A percentile compares a stretch with the other conserved stretches of the same genome.
Evolutionary conservation across 2,888 invertebrate genomes (phyloP).

Genomic region (Sympetrum striolatum): DNA sequence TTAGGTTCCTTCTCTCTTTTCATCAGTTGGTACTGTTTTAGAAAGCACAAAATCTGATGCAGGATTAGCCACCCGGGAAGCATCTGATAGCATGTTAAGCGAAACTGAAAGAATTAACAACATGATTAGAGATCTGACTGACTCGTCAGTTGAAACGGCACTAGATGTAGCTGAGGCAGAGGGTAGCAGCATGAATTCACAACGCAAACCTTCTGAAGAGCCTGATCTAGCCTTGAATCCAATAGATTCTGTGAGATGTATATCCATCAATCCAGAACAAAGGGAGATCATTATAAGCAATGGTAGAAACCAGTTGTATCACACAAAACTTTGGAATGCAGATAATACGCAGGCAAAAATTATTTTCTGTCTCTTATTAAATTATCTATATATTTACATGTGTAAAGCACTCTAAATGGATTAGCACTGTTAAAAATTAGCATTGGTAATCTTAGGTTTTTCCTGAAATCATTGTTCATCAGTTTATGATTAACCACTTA

Average conservation of each 20-base stretch:
- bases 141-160: not conserved
- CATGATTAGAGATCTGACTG: not conserved
- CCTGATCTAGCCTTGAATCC: not conserved
- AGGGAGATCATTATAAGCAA: conserved; percentile 72
- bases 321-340: conserved; percentile 60
- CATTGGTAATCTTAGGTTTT: no score
- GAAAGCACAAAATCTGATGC: not conserved
- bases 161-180: not conserved
- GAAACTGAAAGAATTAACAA: not conserved
- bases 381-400: not conserved
- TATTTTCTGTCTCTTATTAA: not conserved
- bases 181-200: not conserved
- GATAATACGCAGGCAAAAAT: not conserved
- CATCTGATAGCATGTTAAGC: not conserved
- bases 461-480: no score
- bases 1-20: not conserved
- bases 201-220: not conserved
- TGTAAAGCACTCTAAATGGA: not conserved
- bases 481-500: no score
- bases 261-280: conserved; percentile 67
- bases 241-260: conserved; percentile 49
- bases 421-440: no score
- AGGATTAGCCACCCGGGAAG: not conserved
- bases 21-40: not conserved
- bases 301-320: conserved; percentile 62